phyloP scores from a whole-genome alignment of 2,113 vertebrate genomes.

The Hippocampus mohnikei region DNA sequence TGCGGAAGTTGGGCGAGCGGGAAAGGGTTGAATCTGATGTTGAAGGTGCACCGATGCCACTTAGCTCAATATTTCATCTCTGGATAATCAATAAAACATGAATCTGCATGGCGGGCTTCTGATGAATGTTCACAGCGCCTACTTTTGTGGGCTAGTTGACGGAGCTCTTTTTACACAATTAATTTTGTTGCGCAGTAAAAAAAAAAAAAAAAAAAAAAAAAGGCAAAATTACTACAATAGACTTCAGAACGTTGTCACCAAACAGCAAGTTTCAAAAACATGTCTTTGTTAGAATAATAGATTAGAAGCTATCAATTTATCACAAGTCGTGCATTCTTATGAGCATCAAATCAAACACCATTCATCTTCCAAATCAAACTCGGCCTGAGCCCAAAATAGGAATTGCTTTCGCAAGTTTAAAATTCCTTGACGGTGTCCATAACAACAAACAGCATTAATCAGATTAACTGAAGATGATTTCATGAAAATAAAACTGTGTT shows the following conservation, averaged over 20 bases:
- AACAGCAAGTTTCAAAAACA: conserved; percentile 10
- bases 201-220: background rate
- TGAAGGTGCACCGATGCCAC: conserved; percentile 52
- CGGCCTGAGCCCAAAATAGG: background rate
- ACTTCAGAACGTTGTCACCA: conserved; percentile 3
- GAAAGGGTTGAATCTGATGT: conserved; percentile 42
- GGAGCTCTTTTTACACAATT: background rate
- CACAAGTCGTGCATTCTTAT: background rate
- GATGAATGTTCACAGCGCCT: conserved; percentile 53
- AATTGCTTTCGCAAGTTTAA: background rate
- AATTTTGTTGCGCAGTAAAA: background rate
- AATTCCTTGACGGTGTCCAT: background rate
- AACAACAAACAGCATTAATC: background rate
- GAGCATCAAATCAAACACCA: background rate
- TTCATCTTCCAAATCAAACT: background rate
- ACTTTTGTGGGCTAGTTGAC: background rate
- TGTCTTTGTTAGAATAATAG: background rate
- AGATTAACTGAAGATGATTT: background rate
- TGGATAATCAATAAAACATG: conserved; percentile 65
- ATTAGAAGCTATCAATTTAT: conserved; percentile 1
- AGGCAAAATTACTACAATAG: background rate
- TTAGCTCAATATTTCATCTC: conserved; percentile 67
- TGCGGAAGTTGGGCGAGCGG: conserved; percentile 7
- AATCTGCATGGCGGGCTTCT: conserved; percentile 54
- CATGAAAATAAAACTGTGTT: background rate